Evolutionary conservation across 2,888 invertebrate species (phyloP).

Genomic region (Polietes domitor): DNA sequence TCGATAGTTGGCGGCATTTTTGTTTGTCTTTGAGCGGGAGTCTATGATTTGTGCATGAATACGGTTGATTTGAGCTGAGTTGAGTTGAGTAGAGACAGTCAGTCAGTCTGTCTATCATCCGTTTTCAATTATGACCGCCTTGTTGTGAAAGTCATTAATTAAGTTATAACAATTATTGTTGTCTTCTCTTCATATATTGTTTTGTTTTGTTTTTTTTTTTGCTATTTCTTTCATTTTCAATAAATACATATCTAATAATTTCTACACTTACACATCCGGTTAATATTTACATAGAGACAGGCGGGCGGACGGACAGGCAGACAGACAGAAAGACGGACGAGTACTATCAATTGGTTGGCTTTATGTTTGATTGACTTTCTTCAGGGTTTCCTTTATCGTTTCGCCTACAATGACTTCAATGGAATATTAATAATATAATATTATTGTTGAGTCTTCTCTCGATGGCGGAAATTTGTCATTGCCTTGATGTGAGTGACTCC

Average conservation of each 20-base stretch:
- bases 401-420: not conserved
- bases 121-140: constrained; percentile 35
- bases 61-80: not conserved
- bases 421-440: constrained; percentile 37
- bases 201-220: constrained; percentile 4
- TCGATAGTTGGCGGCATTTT: not conserved
- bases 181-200: not conserved
- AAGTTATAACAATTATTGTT: constrained; percentile 18
- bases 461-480: constrained; percentile 22
- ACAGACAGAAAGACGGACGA: not conserved
- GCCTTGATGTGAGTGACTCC: not conserved
- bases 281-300: not conserved
- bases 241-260: constrained; percentile 43
- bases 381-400: constrained; percentile 14
- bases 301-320: not conserved
- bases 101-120: not conserved
- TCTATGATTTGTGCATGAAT: too few species aligned
- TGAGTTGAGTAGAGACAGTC: not conserved
- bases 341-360: not conserved
- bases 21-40: not conserved
- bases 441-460: not conserved
- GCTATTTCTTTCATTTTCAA: not conserved
- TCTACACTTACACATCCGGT: constrained; percentile 50
- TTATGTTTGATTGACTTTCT: not conserved
- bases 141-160: constrained; percentile 48